phyloP scores from a whole-genome alignment of 2,888 invertebrate species.

The Mimachlamys varia region DNA sequence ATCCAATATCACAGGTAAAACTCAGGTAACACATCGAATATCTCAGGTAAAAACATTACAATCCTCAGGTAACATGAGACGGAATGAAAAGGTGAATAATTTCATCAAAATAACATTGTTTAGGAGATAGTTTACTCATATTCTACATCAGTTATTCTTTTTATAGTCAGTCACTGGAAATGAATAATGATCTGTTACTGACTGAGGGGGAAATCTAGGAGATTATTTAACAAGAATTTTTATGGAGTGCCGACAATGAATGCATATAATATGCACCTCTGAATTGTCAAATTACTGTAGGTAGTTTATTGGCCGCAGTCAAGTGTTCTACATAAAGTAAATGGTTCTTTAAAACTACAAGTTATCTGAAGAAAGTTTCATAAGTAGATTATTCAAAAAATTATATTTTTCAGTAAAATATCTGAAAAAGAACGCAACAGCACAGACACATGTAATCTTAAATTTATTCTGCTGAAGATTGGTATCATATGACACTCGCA shows the following conservation, averaged over 20 bases:
- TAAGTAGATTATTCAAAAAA: background rate
- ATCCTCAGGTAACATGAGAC: background rate
- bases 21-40: background rate
- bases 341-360: background rate
- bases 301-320: background rate
- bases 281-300: background rate
- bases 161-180: background rate
- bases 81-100: background rate
- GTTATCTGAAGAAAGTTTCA: background rate
- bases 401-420: background rate
- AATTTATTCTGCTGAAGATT: background rate
- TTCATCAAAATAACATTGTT: constrained; percentile 21
- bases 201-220: background rate
- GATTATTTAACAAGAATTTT: background rate
- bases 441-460: background rate
- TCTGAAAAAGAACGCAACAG: background rate
- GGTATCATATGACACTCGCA: background rate
- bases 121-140: background rate
- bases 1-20: constrained; percentile 9
- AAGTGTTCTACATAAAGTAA: background rate
- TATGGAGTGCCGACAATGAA: background rate
- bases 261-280: background rate
- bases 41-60: background rate
- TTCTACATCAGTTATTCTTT: constrained; percentile 6
- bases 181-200: background rate